Evolutionary conservation across 1,140 invertebrate species (phyloP).

Genomic region (Caligus rogercresseyi): DNA sequence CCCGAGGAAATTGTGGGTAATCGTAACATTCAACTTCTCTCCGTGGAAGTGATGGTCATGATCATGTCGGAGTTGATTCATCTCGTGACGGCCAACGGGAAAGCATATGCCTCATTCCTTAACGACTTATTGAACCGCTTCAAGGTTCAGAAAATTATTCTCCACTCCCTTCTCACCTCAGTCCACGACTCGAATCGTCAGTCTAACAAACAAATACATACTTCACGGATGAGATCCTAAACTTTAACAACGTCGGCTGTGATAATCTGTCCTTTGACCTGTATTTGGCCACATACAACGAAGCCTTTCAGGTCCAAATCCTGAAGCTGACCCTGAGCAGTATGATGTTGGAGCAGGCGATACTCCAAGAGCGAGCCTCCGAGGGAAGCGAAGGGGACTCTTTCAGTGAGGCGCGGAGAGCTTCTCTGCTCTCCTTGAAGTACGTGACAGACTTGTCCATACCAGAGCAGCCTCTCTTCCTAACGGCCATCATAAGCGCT

Average conservation of each 20-base stretch:
- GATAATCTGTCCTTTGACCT: conserved; percentile 17
- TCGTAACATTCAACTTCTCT: conserved; percentile 44
- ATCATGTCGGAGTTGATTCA: conserved; percentile 44
- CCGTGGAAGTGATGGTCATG: conserved; percentile 54
- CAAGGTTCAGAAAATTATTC: conserved; percentile 70
- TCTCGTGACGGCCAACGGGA: conserved; percentile 63
- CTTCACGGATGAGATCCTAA: conserved; percentile 62
- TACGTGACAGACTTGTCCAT: conserved; percentile 46
- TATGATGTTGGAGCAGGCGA: conserved; percentile 50
- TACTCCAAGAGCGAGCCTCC: conserved; percentile 34
- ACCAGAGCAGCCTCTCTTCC: conserved; percentile 66
- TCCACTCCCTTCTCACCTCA: conserved; percentile 62
- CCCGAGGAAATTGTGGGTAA: conserved; percentile 56
- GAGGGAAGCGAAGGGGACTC: not conserved
- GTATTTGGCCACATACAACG: conserved; percentile 25
- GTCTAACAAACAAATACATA: conserved; percentile 23
- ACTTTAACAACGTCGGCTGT: conserved; percentile 50
- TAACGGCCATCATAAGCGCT: conserved; percentile 58
- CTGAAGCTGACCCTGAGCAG: conserved; percentile 50
- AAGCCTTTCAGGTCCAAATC: conserved; percentile 56
- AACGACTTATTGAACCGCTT: conserved; percentile 58
- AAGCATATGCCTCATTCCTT: conserved; percentile 61
- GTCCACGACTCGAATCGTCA: conserved; percentile 39
- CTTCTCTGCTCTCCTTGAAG: conserved; percentile 31
- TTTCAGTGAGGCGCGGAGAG: not conserved